Evolutionary conservation across 2,797 vertebrate genomes (phyloP).

Genomic region (Huso huso): DNA sequence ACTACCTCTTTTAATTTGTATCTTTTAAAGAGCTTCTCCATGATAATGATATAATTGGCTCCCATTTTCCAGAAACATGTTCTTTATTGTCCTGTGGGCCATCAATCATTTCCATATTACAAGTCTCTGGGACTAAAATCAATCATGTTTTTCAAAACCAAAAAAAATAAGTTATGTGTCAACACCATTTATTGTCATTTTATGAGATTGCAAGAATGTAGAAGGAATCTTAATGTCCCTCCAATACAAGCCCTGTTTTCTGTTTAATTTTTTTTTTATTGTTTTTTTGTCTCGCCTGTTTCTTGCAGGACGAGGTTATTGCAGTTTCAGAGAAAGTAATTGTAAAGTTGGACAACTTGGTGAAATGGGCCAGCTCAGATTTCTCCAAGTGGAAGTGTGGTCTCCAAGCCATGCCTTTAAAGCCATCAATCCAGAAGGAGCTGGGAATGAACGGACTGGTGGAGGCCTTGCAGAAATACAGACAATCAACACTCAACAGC

Average conservation of each 20-base stretch:
- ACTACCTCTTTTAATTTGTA: too few species aligned
- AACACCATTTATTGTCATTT: too few species aligned
- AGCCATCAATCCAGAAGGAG: conserved; percentile 55
- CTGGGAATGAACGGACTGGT: conserved; percentile 78
- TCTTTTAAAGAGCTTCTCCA: background rate
- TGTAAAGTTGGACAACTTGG: conserved; percentile 83
- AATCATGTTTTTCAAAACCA: background rate
- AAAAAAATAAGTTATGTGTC: too few species aligned
- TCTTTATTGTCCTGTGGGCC: background rate
- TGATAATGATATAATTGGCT: background rate
- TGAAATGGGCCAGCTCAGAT: conserved; percentile 84
- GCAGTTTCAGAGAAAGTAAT: conserved; percentile 91
- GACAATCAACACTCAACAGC: conserved; percentile 81
- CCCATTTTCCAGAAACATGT: background rate
- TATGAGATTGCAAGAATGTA: too few species aligned
- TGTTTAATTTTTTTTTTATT: conserved; percentile 6
- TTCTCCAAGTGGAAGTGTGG: conserved; percentile 82
- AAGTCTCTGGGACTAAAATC: background rate
- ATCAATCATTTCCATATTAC: background rate
- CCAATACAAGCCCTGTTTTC: background rate
- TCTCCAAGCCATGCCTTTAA: conserved; percentile 69
- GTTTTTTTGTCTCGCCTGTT: conserved; percentile 17
- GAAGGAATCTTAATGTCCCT: too few species aligned
- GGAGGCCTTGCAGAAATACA: conserved; percentile 73
- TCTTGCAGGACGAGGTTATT: conserved; percentile 83